Conservation (phyloP, 1,140 invertebrate genomes). For the Dendroctonus ponderosae region DNA sequence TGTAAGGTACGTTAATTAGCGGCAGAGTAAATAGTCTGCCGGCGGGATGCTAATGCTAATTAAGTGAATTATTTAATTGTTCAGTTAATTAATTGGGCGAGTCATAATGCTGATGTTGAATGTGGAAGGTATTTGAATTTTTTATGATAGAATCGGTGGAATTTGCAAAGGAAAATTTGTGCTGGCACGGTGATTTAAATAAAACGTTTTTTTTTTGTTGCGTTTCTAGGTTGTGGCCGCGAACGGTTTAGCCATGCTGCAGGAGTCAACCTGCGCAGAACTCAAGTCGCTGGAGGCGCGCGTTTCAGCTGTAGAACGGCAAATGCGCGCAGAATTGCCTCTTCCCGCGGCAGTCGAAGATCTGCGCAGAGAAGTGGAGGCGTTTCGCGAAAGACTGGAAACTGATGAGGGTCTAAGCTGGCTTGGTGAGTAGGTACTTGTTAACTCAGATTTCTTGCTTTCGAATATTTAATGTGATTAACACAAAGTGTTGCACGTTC, state of each 20-base stretch:
- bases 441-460: neutral
- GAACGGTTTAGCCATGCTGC: conserved; percentile 48
- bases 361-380: conserved; percentile 64
- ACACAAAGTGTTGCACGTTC: no score
- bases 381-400: conserved; percentile 66
- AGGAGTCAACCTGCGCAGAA: conserved; percentile 42
- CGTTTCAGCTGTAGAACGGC: conserved; percentile 61
- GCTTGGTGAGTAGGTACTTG: conserved; percentile 56
- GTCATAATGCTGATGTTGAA: no score
- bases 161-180: neutral
- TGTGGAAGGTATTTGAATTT: no score
- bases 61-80: no score
- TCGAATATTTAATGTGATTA: neutral
- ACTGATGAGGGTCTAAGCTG: conserved; percentile 70
- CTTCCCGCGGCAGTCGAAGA: conserved; percentile 60
- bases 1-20: no score
- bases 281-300: conserved; percentile 56
- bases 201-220: neutral
- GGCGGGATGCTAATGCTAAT: no score
- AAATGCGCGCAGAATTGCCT: conserved; percentile 56
- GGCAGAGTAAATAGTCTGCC: no score
- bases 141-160: neutral
- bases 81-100: neutral
- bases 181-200: neutral
- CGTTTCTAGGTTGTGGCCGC: conserved; percentile 52